Percentiles rank a stretch among this genome's conserved stretches.
phyloP scores from a whole-genome alignment of 2,797 vertebrate genomes.

The Leptoclinus maculatus region DNA sequence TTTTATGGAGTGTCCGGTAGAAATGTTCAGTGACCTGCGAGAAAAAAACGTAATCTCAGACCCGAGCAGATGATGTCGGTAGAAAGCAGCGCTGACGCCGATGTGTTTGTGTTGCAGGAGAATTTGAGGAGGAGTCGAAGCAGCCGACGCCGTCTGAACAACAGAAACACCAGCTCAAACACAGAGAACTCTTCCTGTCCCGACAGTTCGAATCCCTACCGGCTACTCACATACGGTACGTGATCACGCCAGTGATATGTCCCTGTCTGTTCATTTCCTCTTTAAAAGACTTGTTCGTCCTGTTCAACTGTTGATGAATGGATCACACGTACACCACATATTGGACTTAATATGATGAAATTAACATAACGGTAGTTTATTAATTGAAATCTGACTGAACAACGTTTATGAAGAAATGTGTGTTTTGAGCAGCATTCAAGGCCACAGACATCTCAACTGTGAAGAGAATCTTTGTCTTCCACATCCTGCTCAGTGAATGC shows the following conservation, averaged over 20 bases:
- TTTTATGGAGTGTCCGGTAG: background rate
- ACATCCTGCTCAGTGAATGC: constrained; percentile 8
- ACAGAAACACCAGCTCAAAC: constrained; percentile 95
- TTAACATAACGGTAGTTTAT: background rate
- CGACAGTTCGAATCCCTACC: constrained; percentile 95
- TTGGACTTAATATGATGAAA: background rate
- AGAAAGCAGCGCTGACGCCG: background rate
- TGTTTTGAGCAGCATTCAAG: background rate
- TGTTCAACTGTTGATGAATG: background rate
- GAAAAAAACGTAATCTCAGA: background rate
- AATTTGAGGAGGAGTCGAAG: constrained; percentile 96
- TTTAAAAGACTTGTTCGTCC: background rate
- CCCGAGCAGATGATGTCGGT: background rate
- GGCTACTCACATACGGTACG: constrained; percentile 94
- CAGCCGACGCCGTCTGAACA: constrained; percentile 91
- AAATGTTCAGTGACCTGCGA: background rate
- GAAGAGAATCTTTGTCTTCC: background rate
- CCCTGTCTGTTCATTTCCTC: background rate
- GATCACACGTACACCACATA: background rate
- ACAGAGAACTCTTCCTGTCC: constrained; percentile 95
- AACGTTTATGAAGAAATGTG: background rate
- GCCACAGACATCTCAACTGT: background rate
- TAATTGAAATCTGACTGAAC: background rate
- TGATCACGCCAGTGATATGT: background rate
- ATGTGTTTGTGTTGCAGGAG: constrained; percentile 80